These are phyloP conservation scores for Ctenoplectra terminalis DNA, from an alignment of 1,140 invertebrate genomes.

Conservation along the genomic window DNA sequence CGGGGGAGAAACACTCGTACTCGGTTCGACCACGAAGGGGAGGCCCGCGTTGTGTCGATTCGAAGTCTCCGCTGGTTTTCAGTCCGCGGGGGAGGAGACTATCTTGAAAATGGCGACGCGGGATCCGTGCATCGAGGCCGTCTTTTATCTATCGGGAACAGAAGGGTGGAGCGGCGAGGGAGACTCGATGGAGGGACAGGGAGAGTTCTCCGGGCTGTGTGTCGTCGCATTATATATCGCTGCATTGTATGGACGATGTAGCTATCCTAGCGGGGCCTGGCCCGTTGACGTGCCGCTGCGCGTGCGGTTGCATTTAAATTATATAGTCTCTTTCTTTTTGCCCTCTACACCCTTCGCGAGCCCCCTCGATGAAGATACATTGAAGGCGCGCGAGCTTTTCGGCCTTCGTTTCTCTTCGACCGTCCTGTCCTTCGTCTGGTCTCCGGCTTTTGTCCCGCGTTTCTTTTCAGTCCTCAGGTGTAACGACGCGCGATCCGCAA, in stretches of 20 bases:
- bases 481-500: background rate
- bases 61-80: slow-evolving; percentile 44
- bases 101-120: slow-evolving; percentile 79
- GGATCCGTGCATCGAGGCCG: slow-evolving; percentile 37
- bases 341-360: too few species aligned
- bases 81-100: slow-evolving; percentile 79
- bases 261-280: slow-evolving; percentile 27
- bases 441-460: background rate
- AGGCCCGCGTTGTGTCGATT: slow-evolving; percentile 44
- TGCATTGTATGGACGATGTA: slow-evolving; percentile 51
- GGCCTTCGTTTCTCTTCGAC: background rate
- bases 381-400: slow-evolving; percentile 17
- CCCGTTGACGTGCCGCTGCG: slow-evolving; percentile 15
- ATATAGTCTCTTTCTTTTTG: background rate
- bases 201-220: background rate
- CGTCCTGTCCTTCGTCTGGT: background rate
- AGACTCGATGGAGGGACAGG: background rate
- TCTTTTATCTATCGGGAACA: slow-evolving; percentile 63
- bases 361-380: slow-evolving; percentile 43
- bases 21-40: slow-evolving; percentile 35
- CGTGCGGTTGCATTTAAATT: slow-evolving; percentile 39
- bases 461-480: slow-evolving; percentile 16
- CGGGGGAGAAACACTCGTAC: slow-evolving; percentile 13
- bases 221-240: slow-evolving; percentile 53
- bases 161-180: background rate